Percentiles rank a stretch among this genome's conserved stretches.
Conservation (phyloP, 2,888 invertebrate species). For the Pegoplata infirma region DNA sequence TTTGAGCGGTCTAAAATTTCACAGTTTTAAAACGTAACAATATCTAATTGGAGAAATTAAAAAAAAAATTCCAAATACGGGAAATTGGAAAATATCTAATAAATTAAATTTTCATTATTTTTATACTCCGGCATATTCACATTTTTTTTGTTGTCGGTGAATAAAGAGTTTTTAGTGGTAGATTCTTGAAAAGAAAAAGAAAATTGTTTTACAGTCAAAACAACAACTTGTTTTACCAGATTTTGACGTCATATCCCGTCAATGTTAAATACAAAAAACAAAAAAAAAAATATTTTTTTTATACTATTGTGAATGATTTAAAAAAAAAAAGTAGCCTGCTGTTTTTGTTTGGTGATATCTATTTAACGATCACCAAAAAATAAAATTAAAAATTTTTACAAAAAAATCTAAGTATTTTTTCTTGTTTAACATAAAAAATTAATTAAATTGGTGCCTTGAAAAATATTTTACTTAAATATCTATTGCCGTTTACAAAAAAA, state of each 20-base stretch:
- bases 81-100: not conserved
- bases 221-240: slow-evolving; percentile 59
- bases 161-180: not conserved
- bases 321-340: too few relatives aligned
- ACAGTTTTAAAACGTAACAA: slow-evolving; percentile 8
- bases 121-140: not conserved
- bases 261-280: slow-evolving; percentile 31
- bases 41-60: not conserved
- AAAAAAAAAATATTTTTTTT: too few relatives aligned
- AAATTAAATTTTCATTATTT: not conserved
- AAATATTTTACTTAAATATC: not conserved
- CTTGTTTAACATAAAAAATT: slow-evolving; percentile 15
- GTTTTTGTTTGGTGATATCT: slow-evolving; percentile 8
- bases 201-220: slow-evolving; percentile 12
- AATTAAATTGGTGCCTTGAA: slow-evolving; percentile 33
- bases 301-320: slow-evolving; percentile 50
- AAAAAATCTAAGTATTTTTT: slow-evolving; percentile 12
- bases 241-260: slow-evolving; percentile 61
- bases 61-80: not conserved
- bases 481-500: slow-evolving; percentile 15
- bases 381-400: not conserved
- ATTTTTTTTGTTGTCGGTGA: too few relatives aligned
- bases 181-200: slow-evolving; percentile 22
- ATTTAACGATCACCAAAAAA: not conserved
- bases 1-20: slow-evolving; percentile 17